Percentiles rank a stretch among this genome's conserved stretches.
These are phyloP conservation scores for Micromussa lordhowensis DNA, from an alignment of 92 coral and sea anemone species.

Conservation along the genomic window DNA sequence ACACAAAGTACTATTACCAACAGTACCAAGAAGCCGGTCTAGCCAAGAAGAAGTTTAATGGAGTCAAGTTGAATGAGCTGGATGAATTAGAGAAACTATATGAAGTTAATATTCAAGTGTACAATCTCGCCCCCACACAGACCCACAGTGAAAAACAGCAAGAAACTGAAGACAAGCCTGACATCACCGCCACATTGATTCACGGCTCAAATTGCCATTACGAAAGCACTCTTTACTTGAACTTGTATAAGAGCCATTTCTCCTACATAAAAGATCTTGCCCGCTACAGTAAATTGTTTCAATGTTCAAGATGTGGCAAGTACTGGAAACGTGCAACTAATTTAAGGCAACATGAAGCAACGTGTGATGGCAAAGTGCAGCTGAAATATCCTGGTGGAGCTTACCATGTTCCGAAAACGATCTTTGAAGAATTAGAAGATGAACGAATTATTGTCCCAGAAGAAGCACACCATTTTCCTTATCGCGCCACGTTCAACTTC, in stretches of 20 bases:
- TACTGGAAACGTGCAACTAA: background rate
- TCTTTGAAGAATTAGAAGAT: slow-evolving; percentile 6
- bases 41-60: no score
- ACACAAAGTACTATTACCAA: no score
- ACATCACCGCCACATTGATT: slow-evolving; percentile 16
- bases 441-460: background rate
- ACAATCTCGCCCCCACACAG: background rate
- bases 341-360: slow-evolving; percentile 9
- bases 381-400: slow-evolving; percentile 28
- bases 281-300: slow-evolving; percentile 19
- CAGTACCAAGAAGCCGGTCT: no score
- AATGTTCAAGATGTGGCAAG: slow-evolving; percentile 46
- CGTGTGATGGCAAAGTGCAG: slow-evolving; percentile 29
- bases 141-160: background rate
- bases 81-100: background rate
- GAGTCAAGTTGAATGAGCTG: background rate
- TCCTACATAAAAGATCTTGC: slow-evolving; percentile 26
- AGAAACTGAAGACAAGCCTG: background rate
- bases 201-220: slow-evolving; percentile 37
- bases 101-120: background rate
- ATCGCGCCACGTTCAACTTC: background rate
- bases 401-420: background rate
- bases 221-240: slow-evolving; percentile 39
- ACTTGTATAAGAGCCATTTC: slow-evolving; percentile 46
- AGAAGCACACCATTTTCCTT: background rate